Base-by-base conservation (phyloP, 2,888 invertebrate species). In the Leptinotarsa tumamoca region DNA sequence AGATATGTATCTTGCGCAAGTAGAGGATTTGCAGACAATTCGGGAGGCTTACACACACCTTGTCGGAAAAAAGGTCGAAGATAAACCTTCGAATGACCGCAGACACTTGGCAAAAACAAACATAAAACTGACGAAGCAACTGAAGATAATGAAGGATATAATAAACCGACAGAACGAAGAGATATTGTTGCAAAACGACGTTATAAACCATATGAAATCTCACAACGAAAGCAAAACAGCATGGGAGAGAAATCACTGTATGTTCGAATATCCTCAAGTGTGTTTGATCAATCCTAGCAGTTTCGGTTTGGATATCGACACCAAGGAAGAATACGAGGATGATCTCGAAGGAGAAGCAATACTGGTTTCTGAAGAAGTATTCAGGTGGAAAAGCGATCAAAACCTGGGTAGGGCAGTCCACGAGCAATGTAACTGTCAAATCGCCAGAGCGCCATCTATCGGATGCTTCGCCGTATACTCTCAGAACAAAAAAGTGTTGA, bases 11-110 rank as follows among this genome's bases (percentile, higher is more conserved):
- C 83, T 82, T 70, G 52, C 76, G 0, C 85, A 85, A 79, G 82
- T 85, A n/a, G 83, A 84, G 52, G 83, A 84, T 58, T 77, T 85
- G 52, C 80, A 84, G 72, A 79, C 80, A 17, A 81, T 84, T 18
- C 79, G 84, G 72, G 80, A 82, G 63, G 83, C 83, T 10, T 83
- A 84, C 71, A 81, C 81, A 14, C 82, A 83, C 72, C 74, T 84
- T 0, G 80, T 84, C 3, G 82, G 79, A 13, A 81, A 78, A 66
- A 80, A 80, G 21, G 73, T 70, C 2, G 61, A 58, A 4, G 71
- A 68, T 10, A 43, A 70, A 21, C 58, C 49, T 21, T 78, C 80
- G 1, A 75, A 73, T 49, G 71, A 78, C 78, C 52, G 61, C 51
- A 75, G 63, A 4, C 71, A 82, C 13, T 71, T 78, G 67, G 75